Base-by-base conservation (phyloP, 2,888 invertebrate species). In the Aporophyla nigra region DNA sequence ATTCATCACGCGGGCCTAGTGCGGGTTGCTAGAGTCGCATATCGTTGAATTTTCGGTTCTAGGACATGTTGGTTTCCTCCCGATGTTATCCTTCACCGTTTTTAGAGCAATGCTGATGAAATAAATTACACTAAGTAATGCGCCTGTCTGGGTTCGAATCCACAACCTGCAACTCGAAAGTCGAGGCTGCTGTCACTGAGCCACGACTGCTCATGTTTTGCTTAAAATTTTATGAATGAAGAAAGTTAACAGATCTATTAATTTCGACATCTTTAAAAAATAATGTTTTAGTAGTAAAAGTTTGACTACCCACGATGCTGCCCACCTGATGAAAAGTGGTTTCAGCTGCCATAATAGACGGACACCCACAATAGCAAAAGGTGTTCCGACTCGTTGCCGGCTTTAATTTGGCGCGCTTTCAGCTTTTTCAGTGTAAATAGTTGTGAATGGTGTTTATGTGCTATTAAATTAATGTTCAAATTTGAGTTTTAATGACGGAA, bases 341-440 rank as follows among this genome's bases (percentile, higher is more conserved):
- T 66, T 40, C 9, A 46, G 61, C 61, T 16, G 56, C 19, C 51
- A 58, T 24, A 51, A 56, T 33, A 78, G 68, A 51, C 63, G 43
- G 61, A 66, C 24, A 56, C 49, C 67, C 51, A 61, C 67, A 78
- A 61, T 43, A 61, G n/a, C 40, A 76, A 61, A 54, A 83, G 78
- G 54, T 51, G 43, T 83, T 62, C 33, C 56, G 62, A 58, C 51
- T 78, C 51, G 51, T 21, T 62, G 56, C 43, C 56, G 33, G 46
- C 63, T 73, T 66, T 80, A 80, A 65, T 74, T 80, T 74, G 65
- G 54, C 49, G 66, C 21, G 40, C 71, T 62, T 80, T 71, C 24
- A 79, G 61, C n/a, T 62, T 71, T 72, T 71, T 43, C 56, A 46
- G 51, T 59, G 19, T 65, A 71, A 56, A 67, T 67, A 71, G 46